Evolutionary conservation across 2,888 invertebrate species (phyloP), one percentile per base, ranked within the genome.

Genomic region (Ennomos quercinarius): DNA sequence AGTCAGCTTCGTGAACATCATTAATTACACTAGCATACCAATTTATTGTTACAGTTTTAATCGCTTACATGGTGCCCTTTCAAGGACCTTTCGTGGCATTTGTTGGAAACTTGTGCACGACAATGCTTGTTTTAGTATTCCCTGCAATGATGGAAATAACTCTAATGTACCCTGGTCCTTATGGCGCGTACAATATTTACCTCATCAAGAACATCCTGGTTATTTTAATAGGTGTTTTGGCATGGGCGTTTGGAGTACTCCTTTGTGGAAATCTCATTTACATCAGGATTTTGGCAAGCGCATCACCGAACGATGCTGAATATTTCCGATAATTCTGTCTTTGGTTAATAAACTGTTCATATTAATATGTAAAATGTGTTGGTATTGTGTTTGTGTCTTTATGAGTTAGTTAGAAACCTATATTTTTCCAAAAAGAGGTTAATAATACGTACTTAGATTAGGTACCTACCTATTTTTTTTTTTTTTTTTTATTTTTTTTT

Each of bases 1-100:
- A 27, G 6, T 27, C 27, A 27, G 27, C 27, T 27, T 27, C 27
- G 3, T 27, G 27, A 27, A 27, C 17, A 17, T 17, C 17, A 17
- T 3, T 17, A 17, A 17, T 17, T n/a, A n/a, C n/a, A 17, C 17
- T 17, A 17, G 17, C 17, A 17, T 17, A 17, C 17, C 3, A 17
- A 17, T 27, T 27, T 27, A 27, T 61, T 39, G 27, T 82, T 85
- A 58, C 83, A 89, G 89, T 88, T 78, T 0, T 71, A 0, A 64
- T 86, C n/a, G 70, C 77, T 48, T 86, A 82, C 62, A 1, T 72
- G 0, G 56, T 83, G 8, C 86, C 87, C 3, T 81, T 81, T 43
- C 89, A 88, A 83, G 85, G 77, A 0, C 81, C 87, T 0, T 78
- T 88, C 55, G 80, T 89, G 1, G 83, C 87, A 0, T 85, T 88